These are phyloP conservation scores for Epinephelus coioides DNA, from an alignment of 2,797 vertebrate genomes.

Conservation along the genomic window DNA sequence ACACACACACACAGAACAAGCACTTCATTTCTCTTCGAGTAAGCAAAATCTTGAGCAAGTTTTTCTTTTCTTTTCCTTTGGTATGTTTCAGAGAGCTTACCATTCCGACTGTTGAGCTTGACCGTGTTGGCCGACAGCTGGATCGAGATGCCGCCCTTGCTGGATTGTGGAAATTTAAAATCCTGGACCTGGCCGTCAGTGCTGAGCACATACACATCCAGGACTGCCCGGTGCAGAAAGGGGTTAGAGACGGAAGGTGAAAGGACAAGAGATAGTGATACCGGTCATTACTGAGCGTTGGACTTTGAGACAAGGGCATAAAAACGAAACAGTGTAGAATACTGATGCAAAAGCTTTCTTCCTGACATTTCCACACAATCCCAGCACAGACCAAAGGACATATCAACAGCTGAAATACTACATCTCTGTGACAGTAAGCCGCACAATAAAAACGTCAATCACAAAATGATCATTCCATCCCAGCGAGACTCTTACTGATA, in stretches of 20 bases:
- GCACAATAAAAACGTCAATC: conserved; percentile 62
- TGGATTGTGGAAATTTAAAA: conserved; percentile 96
- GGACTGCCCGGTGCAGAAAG: conserved; percentile 82
- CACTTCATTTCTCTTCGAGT: conserved; percentile 9
- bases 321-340: conserved; percentile 16
- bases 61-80: conserved; percentile 1
- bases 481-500: conserved; percentile 32
- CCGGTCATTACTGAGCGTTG: conserved; percentile 41
- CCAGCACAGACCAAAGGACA: conserved; percentile 27
- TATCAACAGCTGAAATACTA: conserved; percentile 26
- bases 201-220: conserved; percentile 97
- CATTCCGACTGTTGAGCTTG: conserved; percentile 98
- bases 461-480: conserved; percentile 48
- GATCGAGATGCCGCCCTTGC: conserved; percentile 94
- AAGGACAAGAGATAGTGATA: conserved; percentile 34
- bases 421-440: conserved; percentile 52
- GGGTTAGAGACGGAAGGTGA: conserved; percentile 22
- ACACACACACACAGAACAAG: conserved; percentile 10
- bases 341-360: conserved; percentile 38
- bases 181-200: conserved; percentile 99
- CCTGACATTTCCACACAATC: conserved; percentile 49
- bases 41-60: conserved; percentile 1
- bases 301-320: conserved; percentile 25
- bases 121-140: conserved; percentile 98
- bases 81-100: conserved; percentile 81